Percentiles rank a stretch among this genome's conserved stretches.
These are phyloP conservation scores for Andricus grossulariae DNA, from an alignment of 1,140 invertebrate genomes.

Conservation along the genomic window DNA sequence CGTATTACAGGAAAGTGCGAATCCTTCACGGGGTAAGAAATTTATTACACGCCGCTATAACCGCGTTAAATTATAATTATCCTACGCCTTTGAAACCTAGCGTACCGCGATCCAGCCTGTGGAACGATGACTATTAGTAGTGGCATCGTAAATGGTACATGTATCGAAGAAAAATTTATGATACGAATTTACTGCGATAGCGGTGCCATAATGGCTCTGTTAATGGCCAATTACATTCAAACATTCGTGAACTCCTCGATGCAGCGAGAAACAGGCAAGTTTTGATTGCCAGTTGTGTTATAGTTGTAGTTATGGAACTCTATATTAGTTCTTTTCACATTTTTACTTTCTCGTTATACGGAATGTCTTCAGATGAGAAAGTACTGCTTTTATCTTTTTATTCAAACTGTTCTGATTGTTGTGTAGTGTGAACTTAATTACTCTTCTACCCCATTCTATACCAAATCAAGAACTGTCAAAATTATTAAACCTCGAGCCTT, in stretches of 20 bases:
- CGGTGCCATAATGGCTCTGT: neutral
- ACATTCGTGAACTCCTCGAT: neutral
- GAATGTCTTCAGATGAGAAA: neutral
- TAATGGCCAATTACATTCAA: neutral
- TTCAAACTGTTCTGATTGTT: too few species aligned
- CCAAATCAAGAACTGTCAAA: too few species aligned
- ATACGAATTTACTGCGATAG: neutral
- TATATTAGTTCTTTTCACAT: neutral
- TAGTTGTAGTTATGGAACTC: neutral
- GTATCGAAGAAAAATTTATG: conserved; percentile 11
- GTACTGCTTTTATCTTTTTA: too few species aligned
- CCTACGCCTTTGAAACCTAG: neutral
- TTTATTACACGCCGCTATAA: neutral
- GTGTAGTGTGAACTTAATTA: too few species aligned
- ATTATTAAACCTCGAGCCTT: too few species aligned
- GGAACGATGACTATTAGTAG: neutral
- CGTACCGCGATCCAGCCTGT: neutral
- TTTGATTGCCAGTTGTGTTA: neutral
- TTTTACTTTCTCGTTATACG: neutral
- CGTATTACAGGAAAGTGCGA: conserved; percentile 14
- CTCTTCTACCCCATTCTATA: too few species aligned
- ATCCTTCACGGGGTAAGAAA: conserved; percentile 21
- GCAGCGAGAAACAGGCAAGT: neutral
- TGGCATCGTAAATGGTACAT: neutral
- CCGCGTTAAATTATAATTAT: conserved; percentile 18